A percentile compares a stretch with the other conserved stretches of the same genome.
phyloP scores from a whole-genome alignment of 2,888 invertebrate genomes.

The Ormyrus nitidulus region DNA sequence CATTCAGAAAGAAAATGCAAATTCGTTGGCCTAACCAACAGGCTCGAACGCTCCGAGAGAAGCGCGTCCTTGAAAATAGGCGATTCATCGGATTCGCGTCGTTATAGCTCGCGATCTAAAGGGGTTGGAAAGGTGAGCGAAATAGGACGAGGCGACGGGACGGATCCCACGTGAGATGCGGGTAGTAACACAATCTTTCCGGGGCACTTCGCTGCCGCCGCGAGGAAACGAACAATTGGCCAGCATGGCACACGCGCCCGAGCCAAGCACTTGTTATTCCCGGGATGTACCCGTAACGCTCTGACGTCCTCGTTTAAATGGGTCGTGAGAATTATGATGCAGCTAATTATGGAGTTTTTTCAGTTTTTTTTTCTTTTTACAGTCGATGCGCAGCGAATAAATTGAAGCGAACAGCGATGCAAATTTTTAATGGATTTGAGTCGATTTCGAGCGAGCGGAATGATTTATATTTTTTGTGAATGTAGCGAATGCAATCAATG shows the following conservation, averaged over 20 bases:
- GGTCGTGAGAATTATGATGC: too few relatives aligned
- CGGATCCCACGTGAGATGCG: slow-evolving; percentile 49
- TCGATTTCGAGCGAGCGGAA: too few relatives aligned
- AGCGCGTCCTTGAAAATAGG: slow-evolving; percentile 38
- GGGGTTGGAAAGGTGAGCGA: slow-evolving; percentile 47
- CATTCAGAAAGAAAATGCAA: slow-evolving; percentile 6
- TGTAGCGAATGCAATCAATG: too few relatives aligned
- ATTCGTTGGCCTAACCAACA: not conserved
- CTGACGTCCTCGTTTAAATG: too few relatives aligned
- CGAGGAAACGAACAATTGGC: slow-evolving; percentile 54
- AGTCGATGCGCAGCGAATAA: too few relatives aligned
- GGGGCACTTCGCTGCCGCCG: slow-evolving; percentile 9
- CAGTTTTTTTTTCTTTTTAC: too few relatives aligned
- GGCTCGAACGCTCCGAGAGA: not conserved
- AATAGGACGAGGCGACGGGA: slow-evolving; percentile 17
- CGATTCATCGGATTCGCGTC: slow-evolving; percentile 3
- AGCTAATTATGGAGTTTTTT: too few relatives aligned
- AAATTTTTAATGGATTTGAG: too few relatives aligned
- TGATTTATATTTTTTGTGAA: too few relatives aligned
- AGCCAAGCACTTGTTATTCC: slow-evolving; percentile 14
- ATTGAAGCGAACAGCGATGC: too few relatives aligned
- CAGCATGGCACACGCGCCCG: slow-evolving; percentile 29
- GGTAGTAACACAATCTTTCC: slow-evolving; percentile 50
- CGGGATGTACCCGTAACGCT: not conserved
- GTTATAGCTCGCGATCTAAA: not conserved